phyloP scores from a whole-genome alignment of 2,113 vertebrate genomes.

The Microtus ochrogaster region DNA sequence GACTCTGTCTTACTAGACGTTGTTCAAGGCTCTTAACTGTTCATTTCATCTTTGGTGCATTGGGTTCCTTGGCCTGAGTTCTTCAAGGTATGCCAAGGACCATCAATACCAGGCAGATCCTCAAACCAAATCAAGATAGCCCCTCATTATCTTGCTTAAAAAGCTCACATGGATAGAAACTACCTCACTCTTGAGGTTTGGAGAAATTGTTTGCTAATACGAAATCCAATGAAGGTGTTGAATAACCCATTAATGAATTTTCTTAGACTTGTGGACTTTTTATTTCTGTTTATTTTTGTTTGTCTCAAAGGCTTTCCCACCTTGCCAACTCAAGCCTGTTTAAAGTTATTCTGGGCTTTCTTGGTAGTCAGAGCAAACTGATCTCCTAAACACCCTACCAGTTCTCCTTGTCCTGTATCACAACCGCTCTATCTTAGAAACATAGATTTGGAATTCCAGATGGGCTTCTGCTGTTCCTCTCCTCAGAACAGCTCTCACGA shows the following conservation, averaged over 20 bases:
- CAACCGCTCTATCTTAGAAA: slow-evolving; percentile 52
- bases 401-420: background rate
- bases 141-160: background rate
- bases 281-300: background rate
- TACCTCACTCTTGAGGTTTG: slow-evolving; percentile 1
- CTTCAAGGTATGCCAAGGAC: background rate
- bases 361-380: background rate
- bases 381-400: slow-evolving; percentile 56
- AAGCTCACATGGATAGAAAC: background rate
- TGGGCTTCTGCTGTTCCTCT: slow-evolving; percentile 51
- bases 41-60: slow-evolving; percentile 16
- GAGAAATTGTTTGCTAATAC: background rate
- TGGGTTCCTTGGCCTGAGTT: background rate
- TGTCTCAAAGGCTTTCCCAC: background rate
- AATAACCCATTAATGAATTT: background rate
- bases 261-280: background rate
- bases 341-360: background rate
- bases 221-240: background rate
- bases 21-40: slow-evolving; percentile 6
- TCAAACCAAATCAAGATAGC: background rate
- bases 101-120: background rate
- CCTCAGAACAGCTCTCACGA: slow-evolving; percentile 19
- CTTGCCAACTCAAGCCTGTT: background rate
- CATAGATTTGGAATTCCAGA: slow-evolving; percentile 43
- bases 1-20: background rate